phyloP scores from a whole-genome alignment of 2,113 vertebrate species.

The Loxodonta africana region DNA sequence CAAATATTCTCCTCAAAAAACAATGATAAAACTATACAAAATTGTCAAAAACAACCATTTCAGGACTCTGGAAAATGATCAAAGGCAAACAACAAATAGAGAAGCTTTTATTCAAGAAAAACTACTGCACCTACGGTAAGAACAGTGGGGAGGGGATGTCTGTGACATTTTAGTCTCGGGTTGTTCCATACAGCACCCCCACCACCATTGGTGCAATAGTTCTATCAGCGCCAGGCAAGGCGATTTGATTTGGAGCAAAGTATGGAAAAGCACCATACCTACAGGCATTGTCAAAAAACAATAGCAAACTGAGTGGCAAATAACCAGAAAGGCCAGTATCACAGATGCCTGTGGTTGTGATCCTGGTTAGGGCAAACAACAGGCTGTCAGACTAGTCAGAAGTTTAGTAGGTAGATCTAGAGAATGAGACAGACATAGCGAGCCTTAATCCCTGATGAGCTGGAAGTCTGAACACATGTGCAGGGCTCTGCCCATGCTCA shows the following conservation, averaged over 20 bases:
- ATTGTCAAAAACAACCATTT: neutral
- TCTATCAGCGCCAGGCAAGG: neutral
- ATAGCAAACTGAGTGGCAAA: neutral
- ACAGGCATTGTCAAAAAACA: neutral
- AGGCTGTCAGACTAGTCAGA: too few relatives aligned
- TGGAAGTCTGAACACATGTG: too few relatives aligned
- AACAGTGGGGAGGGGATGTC: neutral
- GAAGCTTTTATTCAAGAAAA: neutral
- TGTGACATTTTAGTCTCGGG: neutral
- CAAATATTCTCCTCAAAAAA: conserved; percentile 5
- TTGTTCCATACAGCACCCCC: neutral
- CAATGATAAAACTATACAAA: neutral
- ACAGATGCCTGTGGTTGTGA: too few relatives aligned
- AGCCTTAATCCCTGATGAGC: too few relatives aligned
- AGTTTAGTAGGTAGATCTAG: too few relatives aligned
- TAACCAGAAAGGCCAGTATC: too few relatives aligned
- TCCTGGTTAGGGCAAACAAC: too few relatives aligned
- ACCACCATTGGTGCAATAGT: neutral
- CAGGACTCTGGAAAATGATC: neutral
- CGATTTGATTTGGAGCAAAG: neutral
- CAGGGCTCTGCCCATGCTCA: too few relatives aligned
- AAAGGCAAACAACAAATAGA: neutral
- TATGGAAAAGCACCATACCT: neutral
- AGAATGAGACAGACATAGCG: too few relatives aligned
- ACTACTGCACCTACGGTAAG: neutral